These are phyloP conservation scores for Plagodis pulveraria DNA, from an alignment of 2,888 invertebrate species.

Conservation along the genomic window DNA sequence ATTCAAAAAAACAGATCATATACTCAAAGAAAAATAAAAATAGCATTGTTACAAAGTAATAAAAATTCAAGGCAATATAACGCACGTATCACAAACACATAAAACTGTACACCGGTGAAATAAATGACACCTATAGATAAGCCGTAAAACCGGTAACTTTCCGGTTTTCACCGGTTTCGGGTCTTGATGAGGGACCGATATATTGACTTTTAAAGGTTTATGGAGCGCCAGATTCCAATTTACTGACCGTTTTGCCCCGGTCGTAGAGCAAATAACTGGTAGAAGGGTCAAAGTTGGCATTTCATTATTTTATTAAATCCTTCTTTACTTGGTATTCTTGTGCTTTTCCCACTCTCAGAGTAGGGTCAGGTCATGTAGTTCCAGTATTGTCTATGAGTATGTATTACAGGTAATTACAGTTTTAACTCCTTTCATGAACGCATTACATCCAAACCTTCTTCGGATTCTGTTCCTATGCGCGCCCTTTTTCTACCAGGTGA, in stretches of 20 bases:
- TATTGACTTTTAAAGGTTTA: conserved; percentile 76
- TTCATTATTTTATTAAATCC: conserved; percentile 9
- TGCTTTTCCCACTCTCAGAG: too few relatives aligned
- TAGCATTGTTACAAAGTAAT: not conserved
- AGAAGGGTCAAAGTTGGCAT: not conserved
- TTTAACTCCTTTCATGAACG: too few relatives aligned
- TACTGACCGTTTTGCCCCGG: conserved; percentile 41
- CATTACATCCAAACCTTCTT: too few relatives aligned
- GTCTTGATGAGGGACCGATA: conserved; percentile 64
- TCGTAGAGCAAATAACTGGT: conserved; percentile 1
- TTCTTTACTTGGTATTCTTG: too few relatives aligned
- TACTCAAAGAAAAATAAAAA: conserved; percentile 3
- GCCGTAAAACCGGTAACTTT: conserved; percentile 53
- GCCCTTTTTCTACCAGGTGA: too few relatives aligned
- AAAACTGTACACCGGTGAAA: conserved; percentile 24
- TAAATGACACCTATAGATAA: conserved; percentile 33
- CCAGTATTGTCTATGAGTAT: too few relatives aligned
- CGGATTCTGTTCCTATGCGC: too few relatives aligned
- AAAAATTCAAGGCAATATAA: not conserved
- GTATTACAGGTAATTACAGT: too few relatives aligned
- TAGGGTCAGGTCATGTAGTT: too few relatives aligned
- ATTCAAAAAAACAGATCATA: not conserved
- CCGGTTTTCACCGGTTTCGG: conserved; percentile 34
- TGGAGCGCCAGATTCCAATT: conserved; percentile 69
- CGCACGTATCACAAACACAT: conserved; percentile 6